Evolutionary conservation across 2,113 vertebrate genomes (phyloP).

Genomic region (Perca schrenkii): DNA sequence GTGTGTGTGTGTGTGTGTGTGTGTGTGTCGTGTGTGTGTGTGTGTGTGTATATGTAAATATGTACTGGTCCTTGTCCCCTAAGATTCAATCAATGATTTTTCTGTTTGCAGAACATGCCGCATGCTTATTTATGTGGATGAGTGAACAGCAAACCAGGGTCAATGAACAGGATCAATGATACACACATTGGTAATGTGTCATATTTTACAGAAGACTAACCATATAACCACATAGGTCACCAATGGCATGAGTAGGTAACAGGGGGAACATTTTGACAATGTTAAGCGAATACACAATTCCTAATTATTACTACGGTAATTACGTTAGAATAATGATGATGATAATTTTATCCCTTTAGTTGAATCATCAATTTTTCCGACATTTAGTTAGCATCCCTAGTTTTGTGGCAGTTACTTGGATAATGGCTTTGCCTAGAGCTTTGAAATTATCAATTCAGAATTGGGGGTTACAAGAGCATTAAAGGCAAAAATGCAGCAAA

Average conservation of each 20-base stretch:
- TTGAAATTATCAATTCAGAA: background rate
- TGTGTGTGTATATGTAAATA: constrained; percentile 29
- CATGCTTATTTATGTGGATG: constrained; percentile 11
- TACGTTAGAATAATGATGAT: background rate
- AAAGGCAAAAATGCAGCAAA: background rate
- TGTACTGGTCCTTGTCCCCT: constrained; percentile 9
- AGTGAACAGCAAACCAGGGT: constrained; percentile 16
- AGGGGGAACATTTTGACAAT: background rate
- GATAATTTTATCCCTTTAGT: background rate
- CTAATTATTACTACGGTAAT: background rate
- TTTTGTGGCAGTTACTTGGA: background rate
- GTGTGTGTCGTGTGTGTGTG: constrained; percentile 34
- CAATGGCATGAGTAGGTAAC: background rate
- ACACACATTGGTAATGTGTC: constrained; percentile 13
- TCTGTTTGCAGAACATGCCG: constrained; percentile 7
- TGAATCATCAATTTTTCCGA: background rate
- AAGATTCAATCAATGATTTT: constrained; percentile 21
- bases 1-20: constrained; percentile 36
- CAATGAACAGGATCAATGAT: constrained; percentile 31
- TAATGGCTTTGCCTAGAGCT: background rate
- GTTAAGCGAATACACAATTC: background rate
- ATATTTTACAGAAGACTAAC: constrained; percentile 25
- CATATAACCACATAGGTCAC: background rate
- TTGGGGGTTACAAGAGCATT: background rate
- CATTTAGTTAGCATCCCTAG: background rate